Percentiles rank a stretch among this genome's conserved stretches.
Evolutionary conservation across 2,888 invertebrate genomes (phyloP).

Genomic region (Eupithecia tripunctaria): DNA sequence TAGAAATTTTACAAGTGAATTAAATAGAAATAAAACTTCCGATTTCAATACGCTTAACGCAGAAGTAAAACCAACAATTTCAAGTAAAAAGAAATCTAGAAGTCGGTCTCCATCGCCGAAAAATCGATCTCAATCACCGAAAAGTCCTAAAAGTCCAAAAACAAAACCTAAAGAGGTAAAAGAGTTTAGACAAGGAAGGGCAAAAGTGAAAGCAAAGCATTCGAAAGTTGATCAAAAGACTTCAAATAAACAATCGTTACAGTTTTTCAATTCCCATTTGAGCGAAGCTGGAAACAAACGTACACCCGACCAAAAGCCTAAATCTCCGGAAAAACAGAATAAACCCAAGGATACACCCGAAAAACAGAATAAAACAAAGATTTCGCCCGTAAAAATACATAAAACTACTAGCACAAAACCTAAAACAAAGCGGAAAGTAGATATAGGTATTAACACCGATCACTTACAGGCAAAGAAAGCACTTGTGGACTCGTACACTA

Average conservation of each 20-base stretch:
- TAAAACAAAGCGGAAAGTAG: slow-evolving; percentile 46
- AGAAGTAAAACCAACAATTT: slow-evolving; percentile 17
- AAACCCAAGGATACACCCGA: background rate
- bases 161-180: slow-evolving; percentile 19
- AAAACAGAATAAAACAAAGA: background rate
- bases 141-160: slow-evolving; percentile 35
- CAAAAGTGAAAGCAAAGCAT: slow-evolving; percentile 19
- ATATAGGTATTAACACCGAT: slow-evolving; percentile 46
- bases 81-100: slow-evolving; percentile 24
- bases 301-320: slow-evolving; percentile 5
- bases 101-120: slow-evolving; percentile 25
- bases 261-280: slow-evolving; percentile 22
- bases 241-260: slow-evolving; percentile 18
- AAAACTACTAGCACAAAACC: slow-evolving; percentile 24
- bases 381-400: background rate
- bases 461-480: slow-evolving; percentile 59
- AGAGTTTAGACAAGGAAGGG: slow-evolving; percentile 4
- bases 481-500: slow-evolving; percentile 62
- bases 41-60: slow-evolving; percentile 5
- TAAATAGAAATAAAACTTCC: background rate
- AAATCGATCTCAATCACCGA: slow-evolving; percentile 11
- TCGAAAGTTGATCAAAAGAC: slow-evolving; percentile 12
- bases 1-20: background rate
- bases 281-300: background rate
- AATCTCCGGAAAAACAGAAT: slow-evolving; percentile 8